Evolutionary conservation across 2,888 invertebrate genomes (phyloP), one percentile per base, ranked within the genome.

Genomic region (Chalcosyrphus nemorum): DNA sequence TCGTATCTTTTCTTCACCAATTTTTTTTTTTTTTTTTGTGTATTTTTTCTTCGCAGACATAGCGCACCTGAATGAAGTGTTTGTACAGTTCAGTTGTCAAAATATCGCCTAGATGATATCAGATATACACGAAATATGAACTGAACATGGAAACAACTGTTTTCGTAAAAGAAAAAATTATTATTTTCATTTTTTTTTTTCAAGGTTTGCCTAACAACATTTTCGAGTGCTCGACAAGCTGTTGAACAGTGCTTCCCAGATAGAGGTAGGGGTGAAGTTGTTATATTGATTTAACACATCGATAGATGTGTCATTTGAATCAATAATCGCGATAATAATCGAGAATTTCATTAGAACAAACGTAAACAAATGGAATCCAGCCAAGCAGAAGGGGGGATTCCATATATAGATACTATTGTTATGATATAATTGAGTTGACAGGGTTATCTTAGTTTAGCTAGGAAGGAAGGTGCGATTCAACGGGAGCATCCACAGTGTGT

Each of bases 21-120:
- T n/a, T n/a, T n/a, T n/a, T n/a, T n/a, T n/a, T n/a, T n/a, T 9
- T 65, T 66, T 9, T 43, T 76, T 35, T 56, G 9, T n/a, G 9
- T 5, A 2, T 2, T 35, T 52, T 63, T 35, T 47, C n/a, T 35
- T 54, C 15, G 43, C 32, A 59, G 68, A 32, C 56, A 54, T 17
- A 54, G 29, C 61, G 68, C 80, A 81, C 80, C 80, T 81, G 80
- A 74, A 74, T 38, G 75, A 35, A 70, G 56, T 81, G 75, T 81
- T 70, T 75, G 61, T 70, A 63, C 70, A 70, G 7, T 68, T 81
- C 81, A 75, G 81, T 75, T 75, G 81, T 75, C 70, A 81, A 81
- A 81, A 81, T 70, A 81, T 68, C 47, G 54, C 38, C 50, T 68
- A 35, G 66, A 56, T n/a, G n/a, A n/a, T 68, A 56, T 59, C 29